Evolutionary conservation across 2,113 vertebrate species (phyloP), one percentile per base, ranked within the genome.

Genomic region (Mixornis gularis): DNA sequence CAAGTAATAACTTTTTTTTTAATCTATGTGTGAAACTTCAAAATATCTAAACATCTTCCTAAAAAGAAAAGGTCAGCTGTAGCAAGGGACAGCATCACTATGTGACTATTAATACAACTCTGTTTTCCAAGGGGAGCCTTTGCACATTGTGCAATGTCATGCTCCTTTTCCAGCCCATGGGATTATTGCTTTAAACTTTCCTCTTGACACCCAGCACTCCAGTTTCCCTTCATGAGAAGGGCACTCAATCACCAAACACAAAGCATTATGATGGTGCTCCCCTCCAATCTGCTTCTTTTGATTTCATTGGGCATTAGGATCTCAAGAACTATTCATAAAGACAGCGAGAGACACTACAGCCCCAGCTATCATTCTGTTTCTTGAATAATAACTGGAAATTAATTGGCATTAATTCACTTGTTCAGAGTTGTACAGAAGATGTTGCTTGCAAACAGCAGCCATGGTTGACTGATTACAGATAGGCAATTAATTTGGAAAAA

Each of bases 401-500:
- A 90, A 82, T 76, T 95, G 89, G 27, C 77, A 81, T 81, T 94
- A 87, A 90, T 95, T 95, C 62, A 93, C 56, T 90, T 92, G 48
- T 86, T 90, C 91, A 63, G 87, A 95, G 77, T 69, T 93, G 83
- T 93, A 89, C 44, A 43, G 20, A 56, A 92, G 80, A 94, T 71
- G 93, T 87, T 94, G 63, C 85, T 94, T 90, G 82, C 77, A 87
- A 95, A 94, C 64, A 94, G 55, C 51, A 96, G 88, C 68, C 63
- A 86, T 30, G 87, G 83, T 73, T 95, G 91, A 82, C 85, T 96
- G 95, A 95, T 93, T 95, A 56, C 19, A 17, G 82, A 91, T 58
- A 72, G 62, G 82, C 80, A 96, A 97, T 95, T 97, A 96, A 94
- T 95, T 95, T 92, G 82, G 87, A 81, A 89, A 96, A 95, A 92